Evolutionary conservation across 2,113 vertebrate genomes (phyloP).

Genomic region (Aphelocoma coerulescens): DNA sequence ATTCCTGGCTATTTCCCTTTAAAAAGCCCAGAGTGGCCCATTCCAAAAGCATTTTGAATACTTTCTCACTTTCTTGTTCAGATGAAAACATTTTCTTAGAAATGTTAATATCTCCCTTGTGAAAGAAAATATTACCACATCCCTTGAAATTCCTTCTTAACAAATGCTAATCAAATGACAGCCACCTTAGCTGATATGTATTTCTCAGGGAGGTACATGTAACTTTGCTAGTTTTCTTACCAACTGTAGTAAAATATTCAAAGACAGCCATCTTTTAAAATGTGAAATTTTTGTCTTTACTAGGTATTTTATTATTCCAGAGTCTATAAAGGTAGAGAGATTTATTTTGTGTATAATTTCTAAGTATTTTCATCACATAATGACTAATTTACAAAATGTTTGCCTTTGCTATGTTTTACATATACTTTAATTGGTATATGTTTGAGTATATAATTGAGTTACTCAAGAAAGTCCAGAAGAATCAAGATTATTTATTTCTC

Average conservation of each 20-base stretch:
- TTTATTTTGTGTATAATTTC: not conserved
- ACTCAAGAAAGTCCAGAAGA: not conserved
- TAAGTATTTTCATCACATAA: not conserved
- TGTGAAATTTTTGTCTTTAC: not conserved
- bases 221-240: not conserved
- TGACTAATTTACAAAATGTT: not conserved
- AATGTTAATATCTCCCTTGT: not conserved
- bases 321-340: not conserved
- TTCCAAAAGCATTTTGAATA: not conserved
- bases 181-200: not conserved
- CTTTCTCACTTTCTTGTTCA: not conserved
- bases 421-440: not conserved
- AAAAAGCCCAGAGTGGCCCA: rapidly evolving
- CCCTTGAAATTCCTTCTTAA: not conserved
- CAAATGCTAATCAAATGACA: not conserved
- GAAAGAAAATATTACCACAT: not conserved
- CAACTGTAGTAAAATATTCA: not conserved
- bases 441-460: not conserved
- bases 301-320: not conserved
- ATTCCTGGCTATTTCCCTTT: not conserved
- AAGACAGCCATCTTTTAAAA: not conserved
- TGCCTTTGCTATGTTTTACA: not conserved
- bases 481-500: not conserved
- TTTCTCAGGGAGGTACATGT: not conserved
- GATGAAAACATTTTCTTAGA: not conserved